phyloP scores from a whole-genome alignment of 1,140 invertebrate species.

The Teleogryllus occipitalis region DNA sequence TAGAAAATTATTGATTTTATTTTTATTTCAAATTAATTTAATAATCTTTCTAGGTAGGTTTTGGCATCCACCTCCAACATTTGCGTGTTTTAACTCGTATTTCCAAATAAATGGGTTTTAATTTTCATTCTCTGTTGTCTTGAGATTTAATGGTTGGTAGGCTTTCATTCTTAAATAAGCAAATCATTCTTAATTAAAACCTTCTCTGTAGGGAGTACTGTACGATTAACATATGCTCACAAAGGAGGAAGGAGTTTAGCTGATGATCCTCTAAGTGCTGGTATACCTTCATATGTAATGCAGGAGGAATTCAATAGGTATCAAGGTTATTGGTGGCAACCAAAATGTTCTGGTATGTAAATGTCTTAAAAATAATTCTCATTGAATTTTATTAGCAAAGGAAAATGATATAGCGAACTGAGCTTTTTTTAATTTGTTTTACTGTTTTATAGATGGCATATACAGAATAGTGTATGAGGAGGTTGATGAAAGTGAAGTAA shows the following conservation, averaged over 20 bases:
- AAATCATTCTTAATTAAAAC: no score
- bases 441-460: slow-evolving; percentile 49
- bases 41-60: no score
- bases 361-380: slow-evolving; percentile 18
- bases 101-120: no score
- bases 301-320: slow-evolving; percentile 97
- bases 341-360: slow-evolving; percentile 34
- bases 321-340: slow-evolving; percentile 97
- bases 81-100: no score
- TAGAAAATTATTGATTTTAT: no score
- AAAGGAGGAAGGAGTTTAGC: slow-evolving; percentile 61
- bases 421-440: slow-evolving; percentile 19
- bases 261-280: slow-evolving; percentile 81
- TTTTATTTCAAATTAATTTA: no score
- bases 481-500: slow-evolving; percentile 90
- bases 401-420: not conserved
- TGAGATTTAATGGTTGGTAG: no score
- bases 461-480: slow-evolving; percentile 94
- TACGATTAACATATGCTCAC: slow-evolving; percentile 73
- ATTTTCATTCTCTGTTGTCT: no score
- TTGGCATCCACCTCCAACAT: no score
- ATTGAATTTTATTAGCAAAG: slow-evolving; percentile 10
- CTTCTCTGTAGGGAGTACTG: slow-evolving; percentile 36
- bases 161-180: no score
- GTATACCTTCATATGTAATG: slow-evolving; percentile 92